Conservation (phyloP, 2,797 vertebrate species). For the Enteromius fasciolatus region DNA sequence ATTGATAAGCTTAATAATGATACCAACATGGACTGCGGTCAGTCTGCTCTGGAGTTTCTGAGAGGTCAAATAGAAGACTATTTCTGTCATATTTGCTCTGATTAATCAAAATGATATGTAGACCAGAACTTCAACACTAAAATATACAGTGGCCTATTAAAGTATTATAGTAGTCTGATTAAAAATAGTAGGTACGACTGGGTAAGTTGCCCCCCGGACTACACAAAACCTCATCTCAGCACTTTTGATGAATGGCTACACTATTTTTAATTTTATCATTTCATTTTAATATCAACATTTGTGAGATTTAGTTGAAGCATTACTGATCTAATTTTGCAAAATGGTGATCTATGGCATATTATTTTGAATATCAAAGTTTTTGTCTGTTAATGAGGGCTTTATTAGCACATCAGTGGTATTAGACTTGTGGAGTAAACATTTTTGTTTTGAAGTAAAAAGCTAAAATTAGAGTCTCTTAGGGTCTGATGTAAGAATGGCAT, state of each 20-base stretch:
- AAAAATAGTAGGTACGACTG: background rate
- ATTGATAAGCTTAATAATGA: background rate
- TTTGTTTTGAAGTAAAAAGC: background rate
- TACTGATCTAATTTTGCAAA: constrained; percentile 2
- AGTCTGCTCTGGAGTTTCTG: constrained; percentile 1
- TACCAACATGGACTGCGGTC: background rate
- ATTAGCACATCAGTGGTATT: background rate
- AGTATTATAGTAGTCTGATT: background rate
- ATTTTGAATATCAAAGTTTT: background rate
- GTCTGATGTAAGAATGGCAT: background rate
- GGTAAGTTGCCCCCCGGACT: too few relatives aligned
- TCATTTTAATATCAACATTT: background rate
- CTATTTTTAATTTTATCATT: background rate
- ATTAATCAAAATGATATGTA: background rate
- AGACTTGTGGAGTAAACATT: background rate
- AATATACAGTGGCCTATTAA: background rate
- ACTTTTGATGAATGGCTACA: background rate
- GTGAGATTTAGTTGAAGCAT: background rate
- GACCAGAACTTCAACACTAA: background rate
- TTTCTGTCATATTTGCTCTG: background rate
- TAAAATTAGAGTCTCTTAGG: background rate
- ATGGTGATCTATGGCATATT: background rate
- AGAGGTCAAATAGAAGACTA: background rate
- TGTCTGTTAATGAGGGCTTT: background rate
- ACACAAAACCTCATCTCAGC: background rate